Evolutionary conservation across 2,797 vertebrate genomes (phyloP), one percentile per base, ranked within the genome.

Genomic region (Sebastes ruberrimus): DNA sequence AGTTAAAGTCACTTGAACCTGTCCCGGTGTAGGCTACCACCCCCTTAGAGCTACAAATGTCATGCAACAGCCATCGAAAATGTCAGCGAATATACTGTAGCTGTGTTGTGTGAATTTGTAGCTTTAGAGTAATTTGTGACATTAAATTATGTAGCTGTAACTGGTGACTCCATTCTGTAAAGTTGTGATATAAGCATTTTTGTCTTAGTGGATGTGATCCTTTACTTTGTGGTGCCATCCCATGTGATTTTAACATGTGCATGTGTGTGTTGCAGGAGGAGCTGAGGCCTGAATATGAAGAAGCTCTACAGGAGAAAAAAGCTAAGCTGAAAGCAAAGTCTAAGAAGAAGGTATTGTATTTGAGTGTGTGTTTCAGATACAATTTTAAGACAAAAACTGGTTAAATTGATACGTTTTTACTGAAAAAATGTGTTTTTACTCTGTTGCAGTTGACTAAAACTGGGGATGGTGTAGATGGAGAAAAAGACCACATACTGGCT

Each of bases 261-360:
- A n/a, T 72, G 23, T 80, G n/a, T 83, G 62, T 82, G 30, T 23
- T 85, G 38, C 83, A 97, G 99, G 97, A 99, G 78, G 97, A 97
- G 74, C 93, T 97, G 71, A 96, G 98, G 78, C 98, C 98, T 25
- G 97, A 98, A 84, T 99, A 99, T 82, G 98, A 99, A 93, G 96
- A 95, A 73, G 96, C 94, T 92, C 88, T 99, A 10, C 95, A 97
- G 10, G 95, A 97, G 92, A 99, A 99, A 86, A 96, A 95, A 83
- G 87, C 93, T 70, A 97, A 94, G 92, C 94, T 90, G 60, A 96
- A 95, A 92, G 93, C 67, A 87, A 80, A 70, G 63, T 88, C 71
- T 1, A 89, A 88, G 77, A 89, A 86, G 22, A 95, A 96, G 85
- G 91, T 94, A 64, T 13, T 30, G 35, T 59, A 27, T 38, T 1